Base-by-base conservation (phyloP, 37 sponge, comb jelly and placozoan genomes). In the Eunapius fragilis region DNA sequence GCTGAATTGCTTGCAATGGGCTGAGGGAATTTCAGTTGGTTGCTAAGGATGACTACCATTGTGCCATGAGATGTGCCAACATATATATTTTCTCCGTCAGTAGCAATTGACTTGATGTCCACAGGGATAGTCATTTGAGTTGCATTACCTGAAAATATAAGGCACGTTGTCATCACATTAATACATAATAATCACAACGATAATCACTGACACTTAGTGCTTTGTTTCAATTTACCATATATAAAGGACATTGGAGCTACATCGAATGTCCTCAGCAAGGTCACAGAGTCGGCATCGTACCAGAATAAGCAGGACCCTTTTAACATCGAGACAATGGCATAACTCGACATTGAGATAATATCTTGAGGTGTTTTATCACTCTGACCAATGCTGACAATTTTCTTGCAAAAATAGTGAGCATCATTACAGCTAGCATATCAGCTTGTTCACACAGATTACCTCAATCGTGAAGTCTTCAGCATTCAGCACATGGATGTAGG, bases 31-130 rank as follows among this genome's bases (percentile, higher is more conserved):
- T 19, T 11, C 7, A 58, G 58, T 17, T 58, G 58, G 6, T 58
- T 58, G 14, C 22, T 17, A 11, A 58, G 90, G 23, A 90, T 67
- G 13, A 80, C 31, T 33, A 90, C 70, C 14, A 90, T 70, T 38
- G 70, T 81, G 9, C 90, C 90, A 27, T 28, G 50, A 5, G 90
- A 85, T 11, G 90, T 85, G n/a, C 82, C 86, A 17, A 90, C 26
- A 67, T 77, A 90, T 11, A 88, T 36, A 12, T 35, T 72, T 31
- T 35, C 33, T 13, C 49, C 75, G 30, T 87, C 87, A 25, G 82
- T 31, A 14, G 37, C 76, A 33, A 87, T 67, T 24, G 75, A 70
- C 22, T 74, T 81, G 82, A 87, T 87, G 68, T 50, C 67, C 17
- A 80, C 70, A 47, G 86, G 71, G 10, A 47, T 25, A 4, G 71